Evolutionary conservation across 2,113 vertebrate genomes (phyloP).

Genomic region (Cyrtonyx montezumae): DNA sequence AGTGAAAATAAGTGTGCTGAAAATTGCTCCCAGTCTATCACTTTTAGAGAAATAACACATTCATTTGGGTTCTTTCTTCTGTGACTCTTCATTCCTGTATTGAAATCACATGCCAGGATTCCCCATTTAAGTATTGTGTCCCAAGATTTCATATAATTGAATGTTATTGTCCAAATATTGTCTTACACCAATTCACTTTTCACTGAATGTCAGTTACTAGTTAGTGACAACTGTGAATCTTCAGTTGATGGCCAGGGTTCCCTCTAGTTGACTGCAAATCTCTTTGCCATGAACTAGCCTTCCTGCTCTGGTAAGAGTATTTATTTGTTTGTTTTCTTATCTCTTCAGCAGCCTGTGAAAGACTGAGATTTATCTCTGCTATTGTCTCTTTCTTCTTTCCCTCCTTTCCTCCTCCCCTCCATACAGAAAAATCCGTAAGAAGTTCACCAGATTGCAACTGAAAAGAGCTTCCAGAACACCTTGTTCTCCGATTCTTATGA

Average conservation of each 20-base stretch:
- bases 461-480: constrained; percentile 75
- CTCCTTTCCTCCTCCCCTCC: constrained; percentile 24
- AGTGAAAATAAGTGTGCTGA: not conserved
- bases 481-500: constrained; percentile 57
- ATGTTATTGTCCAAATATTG: not conserved
- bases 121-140: not conserved
- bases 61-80: not conserved
- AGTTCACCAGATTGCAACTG: constrained; percentile 69
- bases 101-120: not conserved
- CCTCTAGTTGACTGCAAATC: constrained; percentile 6
- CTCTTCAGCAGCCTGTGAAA: constrained; percentile 7
- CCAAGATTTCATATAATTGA: not conserved
- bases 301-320: constrained; percentile 30
- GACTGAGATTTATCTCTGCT: constrained; percentile 35
- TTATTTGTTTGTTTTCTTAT: constrained; percentile 4
- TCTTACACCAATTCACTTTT: constrained; percentile 5
- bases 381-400: constrained; percentile 38
- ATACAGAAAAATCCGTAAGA: constrained; percentile 76
- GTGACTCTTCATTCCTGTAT: not conserved
- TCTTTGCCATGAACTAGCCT: constrained; percentile 11
- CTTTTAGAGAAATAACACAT: not conserved
- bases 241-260: constrained; percentile 12
- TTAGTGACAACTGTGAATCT: not conserved
- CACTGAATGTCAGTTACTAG: not conserved
- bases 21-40: not conserved